phyloP scores from a whole-genome alignment of 2,113 vertebrate genomes.

The Oenanthe oenanthe region DNA sequence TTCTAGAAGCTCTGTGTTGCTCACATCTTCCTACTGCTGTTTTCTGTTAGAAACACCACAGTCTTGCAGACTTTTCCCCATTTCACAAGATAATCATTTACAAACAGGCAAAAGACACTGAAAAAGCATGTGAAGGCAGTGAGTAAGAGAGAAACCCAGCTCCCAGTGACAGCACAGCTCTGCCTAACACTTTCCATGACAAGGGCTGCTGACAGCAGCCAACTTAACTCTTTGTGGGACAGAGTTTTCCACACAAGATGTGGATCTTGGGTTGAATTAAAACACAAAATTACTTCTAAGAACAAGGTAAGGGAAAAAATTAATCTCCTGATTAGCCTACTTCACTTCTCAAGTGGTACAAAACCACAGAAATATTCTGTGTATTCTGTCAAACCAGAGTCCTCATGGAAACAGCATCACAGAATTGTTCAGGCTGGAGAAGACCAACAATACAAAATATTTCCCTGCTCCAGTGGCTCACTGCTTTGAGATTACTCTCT shows the following conservation, averaged over 20 bases:
- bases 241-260: neutral
- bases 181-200: constrained; percentile 54
- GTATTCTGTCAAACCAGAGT: neutral
- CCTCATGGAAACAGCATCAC: neutral
- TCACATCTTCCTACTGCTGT: neutral
- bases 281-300: neutral
- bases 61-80: neutral
- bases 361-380: neutral
- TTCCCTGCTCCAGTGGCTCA: neutral
- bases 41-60: neutral
- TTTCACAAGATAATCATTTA: neutral
- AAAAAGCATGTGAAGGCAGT: constrained; percentile 5
- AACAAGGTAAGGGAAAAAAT: neutral
- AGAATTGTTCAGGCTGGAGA: neutral
- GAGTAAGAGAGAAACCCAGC: constrained; percentile 20
- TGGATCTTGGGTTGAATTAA: neutral
- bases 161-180: constrained; percentile 38
- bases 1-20: neutral
- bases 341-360: neutral
- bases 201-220: neutral
- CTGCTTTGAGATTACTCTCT: neutral
- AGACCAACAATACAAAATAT: neutral
- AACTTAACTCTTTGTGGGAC: neutral
- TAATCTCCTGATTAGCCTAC: neutral
- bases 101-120: neutral